Conservation (phyloP, 2,113 vertebrate species). For the Amblyornis subalaris region DNA sequence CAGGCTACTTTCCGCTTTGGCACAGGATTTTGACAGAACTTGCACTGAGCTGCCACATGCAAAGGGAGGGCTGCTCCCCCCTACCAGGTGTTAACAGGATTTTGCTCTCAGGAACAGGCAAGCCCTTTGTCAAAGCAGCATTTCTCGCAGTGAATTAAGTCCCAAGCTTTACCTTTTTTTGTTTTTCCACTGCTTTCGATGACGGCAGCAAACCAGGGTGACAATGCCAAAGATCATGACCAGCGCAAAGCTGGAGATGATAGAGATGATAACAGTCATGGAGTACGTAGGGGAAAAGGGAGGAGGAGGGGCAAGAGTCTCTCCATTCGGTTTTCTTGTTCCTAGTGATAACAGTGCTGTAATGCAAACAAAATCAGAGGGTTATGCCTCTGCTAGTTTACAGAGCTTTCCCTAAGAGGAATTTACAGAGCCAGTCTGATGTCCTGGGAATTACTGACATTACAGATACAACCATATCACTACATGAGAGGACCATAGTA, state of each 20-base stretch:
- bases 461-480: background rate
- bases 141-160: background rate
- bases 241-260: conserved; percentile 81
- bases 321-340: conserved; percentile 67
- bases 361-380: conserved; percentile 29
- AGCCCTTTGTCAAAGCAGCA: background rate
- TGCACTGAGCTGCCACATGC: background rate
- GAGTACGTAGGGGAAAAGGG: conserved; percentile 82
- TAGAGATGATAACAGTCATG: conserved; percentile 88
- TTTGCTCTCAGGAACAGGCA: background rate
- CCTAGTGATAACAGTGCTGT: conserved; percentile 64
- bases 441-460: background rate
- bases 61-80: background rate
- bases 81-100: background rate
- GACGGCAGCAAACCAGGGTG: conserved; percentile 79
- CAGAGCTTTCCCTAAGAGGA: background rate
- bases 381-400: background rate
- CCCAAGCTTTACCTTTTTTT: conserved; percentile 78
- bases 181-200: conserved; percentile 82
- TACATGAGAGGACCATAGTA: background rate
- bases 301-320: conserved; percentile 48
- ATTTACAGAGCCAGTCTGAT: background rate
- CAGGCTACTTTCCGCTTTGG: background rate
- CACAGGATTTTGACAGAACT: background rate
- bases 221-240: conserved; percentile 72